A percentile compares a stretch with the other conserved stretches of the same genome.
Conservation (phyloP, 2,797 vertebrate species). For the Tapera naevia region DNA sequence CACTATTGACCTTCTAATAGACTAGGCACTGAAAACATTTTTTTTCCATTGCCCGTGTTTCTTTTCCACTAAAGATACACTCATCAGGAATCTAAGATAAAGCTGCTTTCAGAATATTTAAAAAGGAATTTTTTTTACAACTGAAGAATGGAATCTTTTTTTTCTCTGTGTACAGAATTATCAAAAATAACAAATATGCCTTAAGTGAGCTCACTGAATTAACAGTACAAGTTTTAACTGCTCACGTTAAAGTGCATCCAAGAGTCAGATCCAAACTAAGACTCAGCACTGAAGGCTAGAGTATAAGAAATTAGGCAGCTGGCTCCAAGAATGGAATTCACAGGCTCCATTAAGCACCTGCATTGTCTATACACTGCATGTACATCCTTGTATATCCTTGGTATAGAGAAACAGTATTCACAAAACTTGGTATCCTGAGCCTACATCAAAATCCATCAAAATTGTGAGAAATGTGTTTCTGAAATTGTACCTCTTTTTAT, state of each 20-base stretch:
- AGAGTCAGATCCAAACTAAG: not conserved
- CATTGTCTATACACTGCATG: not conserved
- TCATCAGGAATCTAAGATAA: not conserved
- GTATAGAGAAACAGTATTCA: not conserved
- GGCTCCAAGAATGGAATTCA: not conserved
- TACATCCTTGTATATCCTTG: not conserved
- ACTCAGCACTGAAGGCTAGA: not conserved
- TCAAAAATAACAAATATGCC: not conserved
- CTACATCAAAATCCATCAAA: not conserved
- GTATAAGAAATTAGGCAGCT: not conserved
- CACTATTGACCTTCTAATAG: not conserved
- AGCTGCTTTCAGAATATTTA: not conserved
- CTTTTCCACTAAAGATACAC: not conserved
- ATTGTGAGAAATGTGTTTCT: not conserved
- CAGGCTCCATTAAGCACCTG: not conserved
- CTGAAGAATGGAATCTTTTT: not conserved
- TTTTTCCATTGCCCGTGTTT: not conserved
- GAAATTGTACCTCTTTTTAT: not conserved
- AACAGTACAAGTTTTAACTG: not conserved
- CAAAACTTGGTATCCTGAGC: not conserved
- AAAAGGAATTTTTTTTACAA: not conserved
- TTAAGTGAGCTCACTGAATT: not conserved
- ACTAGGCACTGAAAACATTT: not conserved
- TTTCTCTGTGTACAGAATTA: not conserved
- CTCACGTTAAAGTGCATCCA: not conserved